phyloP scores from a whole-genome alignment of 2,888 invertebrate genomes.

The Lithophane socia region DNA sequence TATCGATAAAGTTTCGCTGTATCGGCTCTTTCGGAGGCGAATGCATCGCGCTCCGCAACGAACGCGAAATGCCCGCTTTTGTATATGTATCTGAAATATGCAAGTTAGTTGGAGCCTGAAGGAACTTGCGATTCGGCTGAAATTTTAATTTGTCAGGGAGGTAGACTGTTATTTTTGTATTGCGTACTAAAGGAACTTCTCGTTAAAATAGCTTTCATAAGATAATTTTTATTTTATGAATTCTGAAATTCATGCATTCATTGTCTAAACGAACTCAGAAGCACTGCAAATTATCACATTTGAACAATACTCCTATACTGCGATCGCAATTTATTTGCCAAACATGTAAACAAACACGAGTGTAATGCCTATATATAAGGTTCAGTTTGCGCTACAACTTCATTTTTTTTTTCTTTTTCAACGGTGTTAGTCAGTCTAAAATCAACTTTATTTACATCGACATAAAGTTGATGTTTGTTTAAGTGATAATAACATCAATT shows the following conservation, averaged over 20 bases:
- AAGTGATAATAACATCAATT: too few species aligned
- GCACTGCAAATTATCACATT: background rate
- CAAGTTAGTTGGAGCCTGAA: constrained; percentile 35
- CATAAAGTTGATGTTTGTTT: too few species aligned
- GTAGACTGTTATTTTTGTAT: constrained; percentile 24
- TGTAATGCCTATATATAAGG: too few species aligned
- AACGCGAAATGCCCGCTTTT: constrained; percentile 51
- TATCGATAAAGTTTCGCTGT: constrained; percentile 70
- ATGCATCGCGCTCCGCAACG: constrained; percentile 47
- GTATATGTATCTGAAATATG: constrained; percentile 47
- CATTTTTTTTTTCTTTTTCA: too few species aligned
- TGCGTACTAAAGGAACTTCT: background rate
- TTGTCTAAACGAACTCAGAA: background rate
- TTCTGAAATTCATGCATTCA: background rate
- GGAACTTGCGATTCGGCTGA: constrained; percentile 14
- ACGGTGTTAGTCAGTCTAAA: too few species aligned
- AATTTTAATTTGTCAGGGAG: constrained; percentile 31
- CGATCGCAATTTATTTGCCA: too few species aligned
- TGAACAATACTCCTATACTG: background rate
- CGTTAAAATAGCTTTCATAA: constrained; percentile 1
- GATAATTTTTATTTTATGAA: background rate
- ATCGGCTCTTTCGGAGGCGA: constrained; percentile 58
- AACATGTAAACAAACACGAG: too few species aligned
- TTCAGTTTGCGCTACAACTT: too few species aligned
- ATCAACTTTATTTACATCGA: too few species aligned